Conservation (phyloP, 2,888 invertebrate species). For the Desoria tigrina region DNA sequence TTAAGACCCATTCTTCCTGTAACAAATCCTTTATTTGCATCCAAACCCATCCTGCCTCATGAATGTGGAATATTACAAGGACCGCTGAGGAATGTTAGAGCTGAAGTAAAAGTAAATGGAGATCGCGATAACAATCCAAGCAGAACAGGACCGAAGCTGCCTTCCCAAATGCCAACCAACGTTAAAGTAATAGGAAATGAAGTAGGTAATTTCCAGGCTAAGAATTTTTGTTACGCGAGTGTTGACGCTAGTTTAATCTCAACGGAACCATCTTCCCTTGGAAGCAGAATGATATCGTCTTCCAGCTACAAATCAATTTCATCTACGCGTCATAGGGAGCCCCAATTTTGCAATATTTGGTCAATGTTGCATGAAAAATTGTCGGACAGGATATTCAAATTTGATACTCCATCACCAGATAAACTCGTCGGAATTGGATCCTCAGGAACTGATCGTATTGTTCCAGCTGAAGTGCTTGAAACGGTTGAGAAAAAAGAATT, state of each 20-base stretch:
- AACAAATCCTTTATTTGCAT: slow-evolving; percentile 9
- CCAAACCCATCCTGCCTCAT: slow-evolving; percentile 1
- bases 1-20: background rate
- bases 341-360: slow-evolving; percentile 27
- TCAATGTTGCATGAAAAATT: slow-evolving; percentile 18
- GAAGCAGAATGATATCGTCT: background rate
- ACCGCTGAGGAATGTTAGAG: too few species aligned
- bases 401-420: slow-evolving; percentile 66
- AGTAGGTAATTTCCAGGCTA: too few species aligned
- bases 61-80: background rate
- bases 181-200: too few species aligned
- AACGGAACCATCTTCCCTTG: background rate
- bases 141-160: too few species aligned
- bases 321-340: too few species aligned
- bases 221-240: too few species aligned
- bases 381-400: slow-evolving; percentile 59
- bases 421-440: slow-evolving; percentile 58
- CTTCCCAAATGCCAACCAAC: too few species aligned
- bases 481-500: slow-evolving; percentile 31
- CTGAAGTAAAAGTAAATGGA: too few species aligned
- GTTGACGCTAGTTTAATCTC: background rate
- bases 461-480: slow-evolving; percentile 14
- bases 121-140: too few species aligned
- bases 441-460: background rate
- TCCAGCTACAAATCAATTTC: too few species aligned